Evolutionary conservation across 2,113 vertebrate species (phyloP), one percentile per base, ranked within the genome.

Genomic region (Smithornis capensis): DNA sequence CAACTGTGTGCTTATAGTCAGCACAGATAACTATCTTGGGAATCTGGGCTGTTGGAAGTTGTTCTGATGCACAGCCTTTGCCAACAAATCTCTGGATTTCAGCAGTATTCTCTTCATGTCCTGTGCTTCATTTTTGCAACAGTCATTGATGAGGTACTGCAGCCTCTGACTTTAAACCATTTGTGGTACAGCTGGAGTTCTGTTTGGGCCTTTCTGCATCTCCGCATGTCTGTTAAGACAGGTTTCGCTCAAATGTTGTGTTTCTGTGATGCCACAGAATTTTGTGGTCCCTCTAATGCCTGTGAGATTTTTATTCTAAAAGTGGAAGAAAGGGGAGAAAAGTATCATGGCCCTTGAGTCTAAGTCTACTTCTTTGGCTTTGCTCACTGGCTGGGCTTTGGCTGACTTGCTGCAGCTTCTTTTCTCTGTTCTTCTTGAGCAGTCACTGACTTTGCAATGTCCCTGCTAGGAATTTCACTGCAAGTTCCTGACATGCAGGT

Each of bases 191-290:
- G 42, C 40, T 7, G 0, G 33, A 31, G 13, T 77, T 33, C 35
- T 55, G 11, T 31, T 87, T 27, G 37, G 37, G 13, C 40, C 7
- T 3, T 42, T 60, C 13, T 60, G 10, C 7, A 15, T 55, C 55
- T 73, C 24, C 37, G 4, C 2, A 0, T 7, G 3, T 45, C 8
- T 68, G 0, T 76, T 47, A 8, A 62, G n/a, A 21, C 10, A 31
- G 10, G 14, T 44, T 85, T 91, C 80, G 16, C 6, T 15, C 8
- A 42, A 40, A 11, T 91, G 14, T 12, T 0, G 0, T 1, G 2
- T 80, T 89, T 65, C 31, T 85, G 12, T 95, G 60, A 17, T 42
- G 22, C 33, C 13, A 5, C 6, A 13, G 45, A 47, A 1, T 76
- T 35, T 62, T 25, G 14, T 57, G 14, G 9, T 29, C 9, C 10